Base-by-base conservation (phyloP, 2,888 invertebrate genomes). In the Cephonodes hylas region DNA sequence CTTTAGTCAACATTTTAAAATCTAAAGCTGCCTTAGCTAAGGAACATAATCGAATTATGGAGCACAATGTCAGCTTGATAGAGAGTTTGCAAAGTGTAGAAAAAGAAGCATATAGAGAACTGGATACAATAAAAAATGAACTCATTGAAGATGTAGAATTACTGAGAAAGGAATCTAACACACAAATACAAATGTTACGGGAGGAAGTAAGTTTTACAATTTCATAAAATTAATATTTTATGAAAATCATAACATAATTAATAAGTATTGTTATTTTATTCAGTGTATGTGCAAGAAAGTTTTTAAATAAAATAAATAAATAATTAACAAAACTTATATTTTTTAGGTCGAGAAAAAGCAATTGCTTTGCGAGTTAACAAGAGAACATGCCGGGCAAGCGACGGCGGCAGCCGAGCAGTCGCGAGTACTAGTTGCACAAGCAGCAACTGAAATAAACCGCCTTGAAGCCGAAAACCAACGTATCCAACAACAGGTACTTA, bases 31-130 rank as follows among this genome's bases (percentile, higher is more conserved):
- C 86, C 10, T 70, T 92, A 56, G 88, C 89, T 6, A 90, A 90
- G 64, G 92, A 92, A 66, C 92, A 92, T 62, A 89, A 79, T 59
- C 80, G 91, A 10, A 92, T 92, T 46, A 92, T 92, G 90, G 92
- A 92, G 64, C 92, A 92, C 58, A 92, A 92, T 74, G 92, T 90
- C 0, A 80, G 89, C 13, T 72, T 92, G 25, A 90, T 92, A 44
- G 92, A 92, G 70, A 92, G 91, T 67, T 77, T 92, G 42, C 90
- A 92, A 66, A 88, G 86, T 77, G 92, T 91, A 1, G 92, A 92
- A 69, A 84, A 86, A 67, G 92, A 92, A 70, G 91, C 92, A 0
- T 91, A 90, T 65, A 85, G 91, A 60, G 92, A 92, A 72, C 76
- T 92, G 2, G 92, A 91, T 7, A 76, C 89, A 13, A 91, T 92